These are phyloP conservation scores for Oreochromis tanganicae DNA, from an alignment of 2,113 vertebrate genomes.

Conservation along the genomic window DNA sequence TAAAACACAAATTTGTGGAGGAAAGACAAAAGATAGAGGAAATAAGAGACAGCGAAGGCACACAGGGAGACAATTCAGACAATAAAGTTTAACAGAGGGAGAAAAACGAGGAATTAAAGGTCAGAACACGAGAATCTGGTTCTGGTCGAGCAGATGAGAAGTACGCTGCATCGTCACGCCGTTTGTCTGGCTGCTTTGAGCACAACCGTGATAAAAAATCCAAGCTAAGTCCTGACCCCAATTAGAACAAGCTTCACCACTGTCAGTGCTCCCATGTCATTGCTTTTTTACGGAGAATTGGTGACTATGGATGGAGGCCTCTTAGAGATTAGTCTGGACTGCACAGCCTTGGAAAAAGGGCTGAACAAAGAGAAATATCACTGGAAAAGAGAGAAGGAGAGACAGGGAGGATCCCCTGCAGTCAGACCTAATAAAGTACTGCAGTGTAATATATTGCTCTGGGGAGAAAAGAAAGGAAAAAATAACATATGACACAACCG, in stretches of 20 bases:
- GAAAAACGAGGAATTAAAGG: neutral
- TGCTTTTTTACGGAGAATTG: neutral
- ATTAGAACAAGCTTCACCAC: neutral
- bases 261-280: neutral
- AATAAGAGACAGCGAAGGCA: neutral
- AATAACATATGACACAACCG: neutral
- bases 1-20: neutral
- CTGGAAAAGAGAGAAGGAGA: neutral
- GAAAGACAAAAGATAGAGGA: neutral
- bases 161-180: neutral
- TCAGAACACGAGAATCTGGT: neutral
- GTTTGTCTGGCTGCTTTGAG: neutral
- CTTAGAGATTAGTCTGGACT: neutral
- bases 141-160: neutral
- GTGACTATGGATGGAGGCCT: neutral
- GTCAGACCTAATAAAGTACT: constrained; percentile 41
- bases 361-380: constrained; percentile 14
- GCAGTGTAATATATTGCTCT: constrained; percentile 17
- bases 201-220: neutral
- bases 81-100: neutral
- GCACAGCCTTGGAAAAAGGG: neutral
- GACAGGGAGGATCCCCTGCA: neutral
- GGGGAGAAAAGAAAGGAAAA: neutral
- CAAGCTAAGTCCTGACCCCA: neutral
- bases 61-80: neutral